Percentiles rank a stretch among this genome's conserved stretches.
phyloP scores from a whole-genome alignment of 1,140 invertebrate genomes.

The Drosophila novamexicana region DNA sequence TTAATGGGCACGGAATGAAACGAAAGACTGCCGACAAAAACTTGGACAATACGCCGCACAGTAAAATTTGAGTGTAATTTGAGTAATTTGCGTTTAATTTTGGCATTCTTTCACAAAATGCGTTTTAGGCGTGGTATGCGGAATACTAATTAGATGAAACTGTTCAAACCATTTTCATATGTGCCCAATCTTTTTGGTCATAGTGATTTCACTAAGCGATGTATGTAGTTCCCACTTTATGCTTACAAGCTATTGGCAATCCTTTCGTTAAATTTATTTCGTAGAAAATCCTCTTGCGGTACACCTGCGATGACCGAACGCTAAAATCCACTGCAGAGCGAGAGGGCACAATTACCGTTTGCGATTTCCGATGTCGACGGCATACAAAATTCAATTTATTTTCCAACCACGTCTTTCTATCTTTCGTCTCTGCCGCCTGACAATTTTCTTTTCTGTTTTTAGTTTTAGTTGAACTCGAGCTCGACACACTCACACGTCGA shows the following conservation, averaged over 20 bases:
- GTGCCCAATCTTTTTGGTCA: conserved; percentile 14
- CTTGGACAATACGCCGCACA: conserved; percentile 22
- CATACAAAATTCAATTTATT: conserved; percentile 70
- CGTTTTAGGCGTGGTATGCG: conserved; percentile 2
- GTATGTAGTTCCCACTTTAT: background rate
- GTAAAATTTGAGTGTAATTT: conserved; percentile 11
- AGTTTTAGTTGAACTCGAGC: conserved; percentile 37
- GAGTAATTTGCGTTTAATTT: conserved; percentile 16
- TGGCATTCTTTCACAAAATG: conserved; percentile 28
- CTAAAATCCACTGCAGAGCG: conserved; percentile 15
- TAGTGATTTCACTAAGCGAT: background rate
- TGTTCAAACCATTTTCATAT: conserved; percentile 21
- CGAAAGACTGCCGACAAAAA: conserved; percentile 70
- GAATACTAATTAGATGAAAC: conserved; percentile 59
- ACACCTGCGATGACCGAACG: conserved; percentile 7
- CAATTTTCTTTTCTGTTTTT: conserved; percentile 59
- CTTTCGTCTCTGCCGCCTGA: conserved; percentile 14
- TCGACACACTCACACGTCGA: conserved; percentile 24
- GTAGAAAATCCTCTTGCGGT: conserved; percentile 9
- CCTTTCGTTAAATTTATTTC: background rate
- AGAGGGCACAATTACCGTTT: conserved; percentile 69
- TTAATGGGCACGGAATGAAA: conserved; percentile 19
- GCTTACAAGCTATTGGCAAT: background rate
- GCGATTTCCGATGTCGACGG: conserved; percentile 70
- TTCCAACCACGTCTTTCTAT: conserved; percentile 64